phyloP scores from a whole-genome alignment of 2,888 invertebrate species.

The Rhagium mordax region DNA sequence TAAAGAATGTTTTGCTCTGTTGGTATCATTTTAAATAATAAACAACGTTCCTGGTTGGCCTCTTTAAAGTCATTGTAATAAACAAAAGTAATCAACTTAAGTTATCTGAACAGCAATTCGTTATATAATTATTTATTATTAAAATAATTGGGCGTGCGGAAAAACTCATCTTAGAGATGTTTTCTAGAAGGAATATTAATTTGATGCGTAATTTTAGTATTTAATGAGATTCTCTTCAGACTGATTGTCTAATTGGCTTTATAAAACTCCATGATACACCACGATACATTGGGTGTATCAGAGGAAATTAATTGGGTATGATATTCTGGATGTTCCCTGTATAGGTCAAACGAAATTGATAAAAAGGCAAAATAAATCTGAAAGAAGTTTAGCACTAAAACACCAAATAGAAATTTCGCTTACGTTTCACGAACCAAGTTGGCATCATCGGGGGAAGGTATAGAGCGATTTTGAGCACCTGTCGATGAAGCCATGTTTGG shows the following conservation, averaged over 20 bases:
- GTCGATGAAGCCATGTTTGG: too few species aligned
- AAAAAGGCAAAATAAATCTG: too few species aligned
- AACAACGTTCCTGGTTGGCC: not conserved
- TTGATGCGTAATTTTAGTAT: not conserved
- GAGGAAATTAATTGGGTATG: too few species aligned
- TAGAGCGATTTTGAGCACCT: too few species aligned
- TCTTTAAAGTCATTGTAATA: not conserved
- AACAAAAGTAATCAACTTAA: not conserved
- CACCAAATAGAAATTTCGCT: too few species aligned
- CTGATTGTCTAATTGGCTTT: not conserved
- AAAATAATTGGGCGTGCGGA: not conserved
- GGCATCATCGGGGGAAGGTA: too few species aligned
- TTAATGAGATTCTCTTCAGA: not conserved
- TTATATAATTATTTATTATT: conserved; percentile 7
- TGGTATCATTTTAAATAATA: not conserved
- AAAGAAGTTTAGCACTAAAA: too few species aligned
- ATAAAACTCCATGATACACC: too few species aligned
- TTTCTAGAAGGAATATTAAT: not conserved
- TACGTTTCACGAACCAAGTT: too few species aligned
- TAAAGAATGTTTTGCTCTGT: not conserved
- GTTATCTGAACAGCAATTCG: not conserved
- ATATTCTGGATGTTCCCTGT: too few species aligned
- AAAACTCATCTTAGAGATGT: not conserved
- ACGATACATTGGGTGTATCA: too few species aligned
- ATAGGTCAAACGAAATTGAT: too few species aligned